These are phyloP conservation scores for Callospermophilus lateralis DNA, from an alignment of 2,113 vertebrate genomes.

Conservation along the genomic window DNA sequence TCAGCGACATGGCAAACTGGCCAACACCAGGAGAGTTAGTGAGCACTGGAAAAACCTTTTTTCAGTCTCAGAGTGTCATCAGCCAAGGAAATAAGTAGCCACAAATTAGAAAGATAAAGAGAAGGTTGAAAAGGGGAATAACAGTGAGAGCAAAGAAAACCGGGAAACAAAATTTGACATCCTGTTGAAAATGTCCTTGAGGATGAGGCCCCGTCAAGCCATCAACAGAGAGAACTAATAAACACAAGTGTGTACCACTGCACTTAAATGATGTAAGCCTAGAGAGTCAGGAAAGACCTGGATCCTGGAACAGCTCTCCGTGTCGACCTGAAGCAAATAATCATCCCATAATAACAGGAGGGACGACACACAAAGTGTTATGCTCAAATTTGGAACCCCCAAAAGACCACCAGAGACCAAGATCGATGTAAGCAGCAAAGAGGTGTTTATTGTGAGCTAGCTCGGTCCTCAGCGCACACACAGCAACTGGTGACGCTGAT, in stretches of 20 bases:
- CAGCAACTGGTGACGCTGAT: no score
- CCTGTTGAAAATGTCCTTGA: no score
- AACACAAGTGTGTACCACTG: constrained; percentile 83
- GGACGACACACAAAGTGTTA: constrained; percentile 90
- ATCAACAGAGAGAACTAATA: no score
- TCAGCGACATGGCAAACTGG: constrained; percentile 96
- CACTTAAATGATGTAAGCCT: constrained; percentile 91
- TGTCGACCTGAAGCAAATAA: constrained; percentile 88
- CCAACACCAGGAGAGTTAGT: constrained; percentile 96
- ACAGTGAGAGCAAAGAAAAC: not conserved
- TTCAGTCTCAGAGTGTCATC: constrained; percentile 83
- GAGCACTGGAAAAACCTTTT: constrained; percentile 87
- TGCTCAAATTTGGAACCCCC: no score
- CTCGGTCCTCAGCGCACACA: no score
- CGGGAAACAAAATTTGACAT: no score
- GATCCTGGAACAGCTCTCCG: constrained; percentile 85
- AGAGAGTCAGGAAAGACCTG: constrained; percentile 89
- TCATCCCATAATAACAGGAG: constrained; percentile 89
- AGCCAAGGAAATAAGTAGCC: constrained; percentile 90
- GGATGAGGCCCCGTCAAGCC: no score
- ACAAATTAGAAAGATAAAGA: constrained; percentile 89
- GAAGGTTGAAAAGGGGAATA: constrained; percentile 90
- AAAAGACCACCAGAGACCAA: no score
- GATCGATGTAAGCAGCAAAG: no score
- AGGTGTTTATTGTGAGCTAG: no score